phyloP scores from a whole-genome alignment of 2,888 invertebrate genomes.

The Acanthopleura granulata region DNA sequence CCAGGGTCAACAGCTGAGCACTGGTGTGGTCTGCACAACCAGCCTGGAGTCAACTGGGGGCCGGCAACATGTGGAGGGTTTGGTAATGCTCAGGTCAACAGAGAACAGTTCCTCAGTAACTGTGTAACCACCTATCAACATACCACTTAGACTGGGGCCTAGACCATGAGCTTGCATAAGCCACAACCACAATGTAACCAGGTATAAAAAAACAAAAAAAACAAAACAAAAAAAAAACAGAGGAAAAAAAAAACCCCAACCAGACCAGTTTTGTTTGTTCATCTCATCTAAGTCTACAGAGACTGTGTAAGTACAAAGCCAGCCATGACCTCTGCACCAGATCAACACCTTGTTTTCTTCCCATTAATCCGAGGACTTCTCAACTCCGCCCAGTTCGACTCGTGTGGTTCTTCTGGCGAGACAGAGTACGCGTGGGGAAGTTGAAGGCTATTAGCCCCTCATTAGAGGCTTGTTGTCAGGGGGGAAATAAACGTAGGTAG shows the following conservation, averaged over 20 bases:
- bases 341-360: constrained; percentile 7
- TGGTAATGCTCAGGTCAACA: too few species aligned
- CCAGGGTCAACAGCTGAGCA: too few species aligned
- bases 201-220: not conserved
- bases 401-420: constrained; percentile 1
- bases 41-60: too few species aligned
- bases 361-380: not conserved
- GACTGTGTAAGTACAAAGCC: not conserved
- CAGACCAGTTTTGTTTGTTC: not conserved
- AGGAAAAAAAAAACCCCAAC: not conserved
- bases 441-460: not conserved
- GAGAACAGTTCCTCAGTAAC: too few species aligned
- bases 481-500: not conserved
- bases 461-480: constrained; percentile 4
- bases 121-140: too few species aligned
- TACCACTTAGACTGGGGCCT: not conserved
- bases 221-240: not conserved
- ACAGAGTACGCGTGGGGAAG: constrained; percentile 11
- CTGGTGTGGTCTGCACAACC: too few species aligned
- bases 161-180: not conserved
- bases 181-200: not conserved
- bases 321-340: not conserved
- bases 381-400: constrained; percentile 11
- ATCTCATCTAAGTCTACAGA: constrained; percentile 4
- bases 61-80: too few species aligned